Evolutionary conservation across 2,113 vertebrate genomes (phyloP).

Genomic region (Gasterosteus aculeatus): DNA sequence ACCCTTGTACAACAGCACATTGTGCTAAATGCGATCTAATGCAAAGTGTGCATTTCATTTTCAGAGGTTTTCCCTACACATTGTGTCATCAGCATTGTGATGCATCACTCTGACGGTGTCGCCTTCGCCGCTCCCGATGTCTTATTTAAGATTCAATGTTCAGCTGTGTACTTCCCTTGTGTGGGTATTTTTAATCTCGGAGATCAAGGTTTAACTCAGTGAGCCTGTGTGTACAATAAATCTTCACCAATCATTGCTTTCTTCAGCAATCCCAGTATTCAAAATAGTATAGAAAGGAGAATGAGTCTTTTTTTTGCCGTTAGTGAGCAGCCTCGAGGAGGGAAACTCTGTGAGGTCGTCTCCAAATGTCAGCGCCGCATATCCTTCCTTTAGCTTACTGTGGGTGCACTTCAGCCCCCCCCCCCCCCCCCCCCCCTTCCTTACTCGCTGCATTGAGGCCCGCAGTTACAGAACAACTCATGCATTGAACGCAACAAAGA

Average conservation of each 20-base stretch:
- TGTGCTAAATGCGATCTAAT: neutral
- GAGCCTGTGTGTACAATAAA: neutral
- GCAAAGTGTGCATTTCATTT: conserved; percentile 16
- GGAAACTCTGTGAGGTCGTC: conserved; percentile 23
- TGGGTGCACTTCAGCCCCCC: conserved; percentile 45
- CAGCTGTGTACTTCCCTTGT: neutral
- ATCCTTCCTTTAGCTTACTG: conserved; percentile 39
- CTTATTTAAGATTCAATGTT: conserved; percentile 4
- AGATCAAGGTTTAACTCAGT: conserved; percentile 8
- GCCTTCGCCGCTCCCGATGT: neutral
- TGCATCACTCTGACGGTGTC: neutral
- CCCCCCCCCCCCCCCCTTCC: neutral
- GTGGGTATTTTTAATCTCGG: neutral
- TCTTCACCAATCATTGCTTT: neutral
- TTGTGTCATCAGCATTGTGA: neutral
- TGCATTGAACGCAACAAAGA: conserved; percentile 29
- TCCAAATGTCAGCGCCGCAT: conserved; percentile 53
- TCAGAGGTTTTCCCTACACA: conserved; percentile 10
- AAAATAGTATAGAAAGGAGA: conserved; percentile 2
- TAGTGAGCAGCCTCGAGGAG: conserved; percentile 33
- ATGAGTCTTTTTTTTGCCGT: conserved; percentile 34
- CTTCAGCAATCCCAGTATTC: neutral
- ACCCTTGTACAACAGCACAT: neutral
- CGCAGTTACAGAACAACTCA: conserved; percentile 9
- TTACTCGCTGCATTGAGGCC: conserved; percentile 8